Percentiles rank a stretch among this genome's conserved stretches.
Conservation (phyloP, 2,888 invertebrate species). For the Geotrupes spiniger region DNA sequence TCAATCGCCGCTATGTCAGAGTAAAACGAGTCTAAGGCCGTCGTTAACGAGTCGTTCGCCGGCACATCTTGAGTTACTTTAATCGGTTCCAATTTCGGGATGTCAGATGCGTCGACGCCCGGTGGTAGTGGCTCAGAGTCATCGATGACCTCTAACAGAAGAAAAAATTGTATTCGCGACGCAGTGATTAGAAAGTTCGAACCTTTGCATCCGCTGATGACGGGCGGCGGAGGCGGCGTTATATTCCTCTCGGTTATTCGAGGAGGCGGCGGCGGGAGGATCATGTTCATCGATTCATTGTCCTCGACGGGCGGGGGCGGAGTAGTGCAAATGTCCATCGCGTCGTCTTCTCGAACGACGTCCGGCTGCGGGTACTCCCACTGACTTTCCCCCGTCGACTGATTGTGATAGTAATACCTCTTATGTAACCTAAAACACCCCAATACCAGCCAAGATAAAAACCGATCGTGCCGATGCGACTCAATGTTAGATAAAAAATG, state of each 20-base stretch:
- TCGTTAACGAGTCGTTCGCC: constrained; percentile 45
- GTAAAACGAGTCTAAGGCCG: constrained; percentile 60
- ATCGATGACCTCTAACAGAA: constrained; percentile 25
- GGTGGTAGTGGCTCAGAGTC: constrained; percentile 58
- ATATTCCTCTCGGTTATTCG: constrained; percentile 34
- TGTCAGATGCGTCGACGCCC: constrained; percentile 53
- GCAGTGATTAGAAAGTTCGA: constrained; percentile 1
- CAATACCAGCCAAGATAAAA: constrained; percentile 19
- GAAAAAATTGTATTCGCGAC: neutral
- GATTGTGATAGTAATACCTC: constrained; percentile 66
- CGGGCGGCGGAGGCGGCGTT: constrained; percentile 41
- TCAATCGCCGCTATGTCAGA: constrained; percentile 59
- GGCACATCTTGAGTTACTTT: constrained; percentile 35
- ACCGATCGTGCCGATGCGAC: neutral
- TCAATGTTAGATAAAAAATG: neutral
- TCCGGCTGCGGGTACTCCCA: constrained; percentile 63
- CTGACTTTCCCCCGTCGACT: constrained; percentile 57
- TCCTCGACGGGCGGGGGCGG: constrained; percentile 44
- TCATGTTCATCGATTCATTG: constrained; percentile 31
- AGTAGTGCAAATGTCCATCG: constrained; percentile 61
- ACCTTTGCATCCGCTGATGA: constrained; percentile 32
- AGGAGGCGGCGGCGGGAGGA: constrained; percentile 35
- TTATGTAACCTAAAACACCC: constrained; percentile 60
- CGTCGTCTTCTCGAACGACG: constrained; percentile 51
- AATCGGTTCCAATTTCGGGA: neutral